These are phyloP conservation scores for Ectobius pallidus DNA, from an alignment of 2,888 invertebrate genomes.

Conservation along the genomic window DNA sequence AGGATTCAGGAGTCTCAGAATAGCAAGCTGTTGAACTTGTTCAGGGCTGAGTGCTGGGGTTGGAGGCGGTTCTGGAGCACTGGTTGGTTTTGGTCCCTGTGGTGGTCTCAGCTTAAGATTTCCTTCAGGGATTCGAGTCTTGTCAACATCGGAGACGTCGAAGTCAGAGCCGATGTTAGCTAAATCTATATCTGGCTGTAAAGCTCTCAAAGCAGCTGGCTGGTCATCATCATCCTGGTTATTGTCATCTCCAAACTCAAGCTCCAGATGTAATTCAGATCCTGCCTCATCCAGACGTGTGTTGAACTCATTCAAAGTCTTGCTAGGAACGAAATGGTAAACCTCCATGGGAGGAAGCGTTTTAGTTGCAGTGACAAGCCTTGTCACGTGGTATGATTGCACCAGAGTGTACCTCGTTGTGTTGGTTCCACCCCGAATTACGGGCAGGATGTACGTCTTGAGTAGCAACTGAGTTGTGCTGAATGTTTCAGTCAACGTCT, in stretches of 20 bases:
- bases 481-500: slow-evolving; percentile 89
- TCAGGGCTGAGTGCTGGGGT: slow-evolving; percentile 62
- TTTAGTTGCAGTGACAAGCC: slow-evolving; percentile 88
- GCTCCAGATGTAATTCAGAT: slow-evolving; percentile 82
- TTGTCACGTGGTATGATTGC: slow-evolving; percentile 86
- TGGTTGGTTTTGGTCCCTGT: slow-evolving; percentile 17
- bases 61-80: slow-evolving; percentile 22
- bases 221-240: slow-evolving; percentile 62
- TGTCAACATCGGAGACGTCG: slow-evolving; percentile 71
- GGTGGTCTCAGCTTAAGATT: slow-evolving; percentile 55
- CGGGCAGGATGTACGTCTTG: slow-evolving; percentile 87
- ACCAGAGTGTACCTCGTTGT: slow-evolving; percentile 81
- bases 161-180: slow-evolving; percentile 75
- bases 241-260: slow-evolving; percentile 84
- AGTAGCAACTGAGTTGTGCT: slow-evolving; percentile 88
- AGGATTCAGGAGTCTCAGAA: slow-evolving; percentile 73
- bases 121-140: slow-evolving; percentile 61
- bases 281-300: slow-evolving; percentile 88
- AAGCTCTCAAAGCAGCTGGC: slow-evolving; percentile 55
- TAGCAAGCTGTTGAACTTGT: slow-evolving; percentile 73
- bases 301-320: slow-evolving; percentile 87
- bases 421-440: slow-evolving; percentile 74
- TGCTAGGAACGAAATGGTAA: slow-evolving; percentile 85
- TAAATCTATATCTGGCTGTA: slow-evolving; percentile 71
- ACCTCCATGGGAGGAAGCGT: slow-evolving; percentile 85